A percentile compares a stretch with the other conserved stretches of the same genome.
phyloP scores from a whole-genome alignment of 2,113 vertebrate species.

The Dasypus novemcinctus region DNA sequence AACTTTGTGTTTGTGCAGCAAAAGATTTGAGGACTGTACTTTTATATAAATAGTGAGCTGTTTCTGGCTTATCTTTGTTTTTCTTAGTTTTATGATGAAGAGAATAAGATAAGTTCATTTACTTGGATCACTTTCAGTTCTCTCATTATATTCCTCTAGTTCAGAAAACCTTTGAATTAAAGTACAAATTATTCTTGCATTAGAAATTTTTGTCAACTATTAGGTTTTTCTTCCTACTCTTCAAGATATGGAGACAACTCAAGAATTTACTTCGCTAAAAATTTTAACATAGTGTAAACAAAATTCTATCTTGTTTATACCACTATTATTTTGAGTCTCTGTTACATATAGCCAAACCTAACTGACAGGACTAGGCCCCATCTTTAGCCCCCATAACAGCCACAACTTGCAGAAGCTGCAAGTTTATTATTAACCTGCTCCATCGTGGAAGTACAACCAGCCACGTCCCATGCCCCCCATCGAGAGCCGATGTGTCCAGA shows the following conservation, averaged over 20 bases:
- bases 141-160: not conserved
- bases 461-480: too few relatives aligned
- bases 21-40: not conserved
- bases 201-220: not conserved
- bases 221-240: not conserved
- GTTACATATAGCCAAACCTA: not conserved
- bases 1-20: not conserved
- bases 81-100: not conserved
- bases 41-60: not conserved
- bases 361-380: too few relatives aligned
- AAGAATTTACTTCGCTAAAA: not conserved
- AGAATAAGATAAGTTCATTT: not conserved
- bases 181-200: not conserved
- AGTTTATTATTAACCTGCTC: too few relatives aligned
- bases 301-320: not conserved
- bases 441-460: too few relatives aligned
- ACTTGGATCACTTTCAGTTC: not conserved
- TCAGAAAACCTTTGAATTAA: not conserved
- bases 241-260: not conserved
- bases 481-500: too few relatives aligned
- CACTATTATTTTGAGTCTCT: not conserved
- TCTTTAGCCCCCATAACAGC: too few relatives aligned
- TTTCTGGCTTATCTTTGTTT: not conserved
- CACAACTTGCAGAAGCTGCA: too few relatives aligned
- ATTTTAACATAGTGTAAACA: not conserved